Evolutionary conservation across 1,140 invertebrate genomes (phyloP).

Genomic region (Drosophila pandora): DNA sequence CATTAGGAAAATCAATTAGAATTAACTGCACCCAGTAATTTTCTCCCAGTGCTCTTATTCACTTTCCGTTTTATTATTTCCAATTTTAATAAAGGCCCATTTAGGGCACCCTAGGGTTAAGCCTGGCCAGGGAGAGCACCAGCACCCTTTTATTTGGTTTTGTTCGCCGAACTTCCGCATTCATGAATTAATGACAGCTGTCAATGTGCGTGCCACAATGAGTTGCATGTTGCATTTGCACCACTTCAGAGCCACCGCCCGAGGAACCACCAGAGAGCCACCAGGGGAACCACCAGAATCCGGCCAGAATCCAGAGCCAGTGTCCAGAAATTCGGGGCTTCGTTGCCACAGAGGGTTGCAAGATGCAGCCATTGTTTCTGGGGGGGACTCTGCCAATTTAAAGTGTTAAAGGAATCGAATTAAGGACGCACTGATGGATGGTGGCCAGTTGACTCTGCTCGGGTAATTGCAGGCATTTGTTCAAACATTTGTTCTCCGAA

Average conservation of each 20-base stretch:
- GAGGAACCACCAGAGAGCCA: conserved; percentile 8
- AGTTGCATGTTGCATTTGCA: conserved; percentile 39
- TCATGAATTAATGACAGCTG: conserved; percentile 77
- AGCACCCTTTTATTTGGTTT: conserved; percentile 12
- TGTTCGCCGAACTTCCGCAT: conserved; percentile 65
- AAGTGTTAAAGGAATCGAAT: conserved; percentile 5
- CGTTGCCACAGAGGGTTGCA: conserved; percentile 18
- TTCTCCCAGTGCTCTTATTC: conserved; percentile 39
- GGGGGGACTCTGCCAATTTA: conserved; percentile 5
- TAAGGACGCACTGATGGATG: conserved; percentile 1
- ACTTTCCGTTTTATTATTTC: conserved; percentile 79
- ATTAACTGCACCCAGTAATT: not conserved
- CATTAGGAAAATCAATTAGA: too few species aligned
- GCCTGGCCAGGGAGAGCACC: not conserved
- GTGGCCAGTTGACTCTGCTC: not conserved
- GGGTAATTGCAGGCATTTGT: conserved; percentile 3
- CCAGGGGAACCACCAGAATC: conserved; percentile 1
- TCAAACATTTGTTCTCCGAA: not conserved
- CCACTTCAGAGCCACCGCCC: conserved; percentile 7
- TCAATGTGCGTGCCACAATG: conserved; percentile 77
- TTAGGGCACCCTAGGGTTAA: conserved; percentile 61
- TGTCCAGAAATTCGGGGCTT: not conserved
- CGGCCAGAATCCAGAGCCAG: too few species aligned
- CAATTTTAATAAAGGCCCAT: conserved; percentile 79
- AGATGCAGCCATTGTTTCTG: conserved; percentile 3